Evolutionary conservation across 2,888 invertebrate genomes (phyloP).

Genomic region (Melipona bicolor): DNA sequence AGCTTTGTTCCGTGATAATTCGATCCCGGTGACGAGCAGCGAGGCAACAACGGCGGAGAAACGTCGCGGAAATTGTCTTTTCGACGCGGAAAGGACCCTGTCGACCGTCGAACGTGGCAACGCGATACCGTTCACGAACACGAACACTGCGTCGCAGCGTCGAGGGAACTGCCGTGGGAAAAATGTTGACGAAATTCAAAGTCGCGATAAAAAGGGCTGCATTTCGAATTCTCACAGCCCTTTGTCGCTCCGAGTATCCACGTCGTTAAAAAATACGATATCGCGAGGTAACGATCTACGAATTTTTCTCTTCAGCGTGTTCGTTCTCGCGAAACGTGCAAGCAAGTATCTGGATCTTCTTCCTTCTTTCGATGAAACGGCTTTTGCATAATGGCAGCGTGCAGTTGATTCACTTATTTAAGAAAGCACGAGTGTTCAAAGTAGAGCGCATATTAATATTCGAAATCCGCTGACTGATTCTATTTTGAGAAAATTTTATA

Average conservation of each 20-base stretch:
- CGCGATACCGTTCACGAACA: not conserved
- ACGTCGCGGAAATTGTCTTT: not conserved
- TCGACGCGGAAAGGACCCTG: too few relatives aligned
- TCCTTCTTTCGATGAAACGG: too few relatives aligned
- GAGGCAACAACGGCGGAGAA: not conserved
- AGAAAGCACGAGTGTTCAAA: too few relatives aligned
- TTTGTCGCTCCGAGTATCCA: not conserved
- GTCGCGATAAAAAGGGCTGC: not conserved
- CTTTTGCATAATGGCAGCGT: too few relatives aligned
- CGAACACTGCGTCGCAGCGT: not conserved
- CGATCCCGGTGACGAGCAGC: not conserved
- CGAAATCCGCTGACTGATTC: too few relatives aligned
- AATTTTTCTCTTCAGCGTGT: not conserved
- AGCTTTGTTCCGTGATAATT: not conserved
- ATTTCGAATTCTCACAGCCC: not conserved
- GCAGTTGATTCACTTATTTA: too few relatives aligned
- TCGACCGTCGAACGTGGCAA: not conserved
- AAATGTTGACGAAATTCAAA: constrained; percentile 9
- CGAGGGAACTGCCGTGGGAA: not conserved
- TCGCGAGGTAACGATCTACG: not conserved
- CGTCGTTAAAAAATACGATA: not conserved
- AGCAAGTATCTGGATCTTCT: too few relatives aligned
- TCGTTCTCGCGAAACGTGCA: too few relatives aligned
- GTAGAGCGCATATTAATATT: too few relatives aligned
- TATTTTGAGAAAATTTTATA: too few relatives aligned